Evolutionary conservation across 2,888 invertebrate species (phyloP).

Genomic region (Sipunculus nudus): DNA sequence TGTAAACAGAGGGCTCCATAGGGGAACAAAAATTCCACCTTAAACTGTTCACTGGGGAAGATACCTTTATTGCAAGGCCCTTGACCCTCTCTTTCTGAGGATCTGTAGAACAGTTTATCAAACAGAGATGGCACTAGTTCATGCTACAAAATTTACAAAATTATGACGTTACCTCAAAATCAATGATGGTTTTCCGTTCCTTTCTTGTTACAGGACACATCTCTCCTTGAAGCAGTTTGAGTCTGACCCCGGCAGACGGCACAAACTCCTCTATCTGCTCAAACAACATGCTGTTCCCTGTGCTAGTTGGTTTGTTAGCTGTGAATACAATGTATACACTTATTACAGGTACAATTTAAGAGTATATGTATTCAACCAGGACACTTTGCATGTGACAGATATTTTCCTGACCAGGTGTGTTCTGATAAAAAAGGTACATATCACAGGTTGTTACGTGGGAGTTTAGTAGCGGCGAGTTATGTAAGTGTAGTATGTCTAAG

Average conservation of each 20-base stretch:
- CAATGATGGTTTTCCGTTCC: slow-evolving; percentile 8
- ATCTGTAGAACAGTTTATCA: too few relatives aligned
- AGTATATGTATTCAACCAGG: too few relatives aligned
- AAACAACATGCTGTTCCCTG: slow-evolving; percentile 2
- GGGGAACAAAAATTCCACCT: too few relatives aligned
- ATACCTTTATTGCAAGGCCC: too few relatives aligned
- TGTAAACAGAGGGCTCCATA: not conserved
- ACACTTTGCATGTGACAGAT: too few relatives aligned
- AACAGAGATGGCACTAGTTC: too few relatives aligned
- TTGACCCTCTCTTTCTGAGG: too few relatives aligned
- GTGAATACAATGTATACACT: not conserved
- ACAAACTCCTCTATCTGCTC: slow-evolving; percentile 5
- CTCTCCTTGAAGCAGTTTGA: slow-evolving; percentile 2
- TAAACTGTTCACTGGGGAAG: too few relatives aligned
- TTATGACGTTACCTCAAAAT: slow-evolving; percentile 8
- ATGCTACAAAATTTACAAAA: not conserved
- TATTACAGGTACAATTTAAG: too few relatives aligned
- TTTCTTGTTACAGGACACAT: slow-evolving; percentile 3
- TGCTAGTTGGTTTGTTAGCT: slow-evolving; percentile 12
- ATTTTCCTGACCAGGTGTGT: too few relatives aligned
- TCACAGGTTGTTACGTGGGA: not conserved
- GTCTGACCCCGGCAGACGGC: slow-evolving; percentile 5
- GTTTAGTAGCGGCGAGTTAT: not conserved
- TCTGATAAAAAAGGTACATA: not conserved
- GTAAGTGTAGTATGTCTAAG: too few relatives aligned